Evolutionary conservation across 2,113 vertebrate genomes (phyloP).

Genomic region (Alexandromys fortis): DNA sequence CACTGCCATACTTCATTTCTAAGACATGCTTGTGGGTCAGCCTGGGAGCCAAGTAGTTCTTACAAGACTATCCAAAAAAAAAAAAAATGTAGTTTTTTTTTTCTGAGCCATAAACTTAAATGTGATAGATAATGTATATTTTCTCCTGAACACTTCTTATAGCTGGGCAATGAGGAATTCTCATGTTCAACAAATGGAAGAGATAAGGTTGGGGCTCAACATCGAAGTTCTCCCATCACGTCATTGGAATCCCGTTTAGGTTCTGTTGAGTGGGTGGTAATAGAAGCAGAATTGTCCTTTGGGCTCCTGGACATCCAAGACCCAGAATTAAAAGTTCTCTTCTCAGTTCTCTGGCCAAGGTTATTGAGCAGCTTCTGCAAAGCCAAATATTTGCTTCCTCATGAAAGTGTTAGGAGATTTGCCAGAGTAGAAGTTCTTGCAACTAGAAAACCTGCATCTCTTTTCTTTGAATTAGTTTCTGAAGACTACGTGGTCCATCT

Average conservation of each 20-base stretch:
- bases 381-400: constrained; percentile 69
- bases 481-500: constrained; percentile 46
- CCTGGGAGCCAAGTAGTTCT: neutral
- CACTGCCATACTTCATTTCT: neutral
- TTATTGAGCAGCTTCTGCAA: neutral
- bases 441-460: constrained; percentile 55
- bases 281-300: neutral
- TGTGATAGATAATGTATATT: neutral
- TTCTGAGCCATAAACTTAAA: neutral
- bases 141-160: neutral
- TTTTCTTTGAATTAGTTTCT: constrained; percentile 66
- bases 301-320: neutral
- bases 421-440: constrained; percentile 34
- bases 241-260: neutral
- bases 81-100: neutral
- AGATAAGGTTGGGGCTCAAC: neutral
- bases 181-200: neutral
- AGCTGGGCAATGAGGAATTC: neutral
- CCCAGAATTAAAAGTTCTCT: constrained; percentile 9
- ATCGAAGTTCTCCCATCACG: neutral
- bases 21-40: neutral
- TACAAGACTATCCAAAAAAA: neutral
- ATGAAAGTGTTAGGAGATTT: constrained; percentile 14
- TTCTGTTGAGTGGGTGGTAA: neutral
- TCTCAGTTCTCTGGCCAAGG: constrained; percentile 20